Evolutionary conservation across 2,888 invertebrate species (phyloP), one percentile per base, ranked within the genome.

Genomic region (Leptinotarsa haldemani): DNA sequence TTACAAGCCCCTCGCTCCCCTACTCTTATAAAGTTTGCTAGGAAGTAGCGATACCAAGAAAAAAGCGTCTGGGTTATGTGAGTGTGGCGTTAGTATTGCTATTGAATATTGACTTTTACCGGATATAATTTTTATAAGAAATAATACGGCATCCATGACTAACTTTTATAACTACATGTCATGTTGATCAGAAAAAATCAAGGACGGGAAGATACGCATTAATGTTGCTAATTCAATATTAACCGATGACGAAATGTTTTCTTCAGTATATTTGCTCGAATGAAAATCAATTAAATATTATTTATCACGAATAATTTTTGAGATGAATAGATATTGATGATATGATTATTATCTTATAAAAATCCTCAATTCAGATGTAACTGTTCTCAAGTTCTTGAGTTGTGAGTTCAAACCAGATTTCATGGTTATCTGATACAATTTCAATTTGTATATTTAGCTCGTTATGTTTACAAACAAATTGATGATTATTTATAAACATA

Each of bases 381-480:
- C 40, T 40, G 9, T 52, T 52, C 9, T 18, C 52, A 4, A 18
- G 52, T 18, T 18, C 18, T 52, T 18, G 3, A 52, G 52, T n/a
- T 18, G 18, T 18, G 9, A 52, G 18, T 52, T n/a, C 18, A 12
- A 18, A 18, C 52, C 7, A 52, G 52, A 52, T 18, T 52, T 52
- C 52, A 40, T 12, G 40, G 40, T 40, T 40, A 48, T 48, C 25
- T 53, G 52, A 53, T 67, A n/a, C 20, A n/a, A 53, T 53, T 68
- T 68, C 58, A 25, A 68, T 46, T 47, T 68, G 30, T 47, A 58
- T 52, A 67, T 40, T 47, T 64, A 25, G 47, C 64, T 70, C 71
- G 70, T 70, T 71, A 69, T 70, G 69, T 74, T 72, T 65, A 67
- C 67, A 76, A 76, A 68, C 70, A 72, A 30, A 63, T 63, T 69